Percentiles rank a stretch among this genome's conserved stretches.
Conservation (phyloP, 2,888 invertebrate genomes). For the Leistus spinibarbis region DNA sequence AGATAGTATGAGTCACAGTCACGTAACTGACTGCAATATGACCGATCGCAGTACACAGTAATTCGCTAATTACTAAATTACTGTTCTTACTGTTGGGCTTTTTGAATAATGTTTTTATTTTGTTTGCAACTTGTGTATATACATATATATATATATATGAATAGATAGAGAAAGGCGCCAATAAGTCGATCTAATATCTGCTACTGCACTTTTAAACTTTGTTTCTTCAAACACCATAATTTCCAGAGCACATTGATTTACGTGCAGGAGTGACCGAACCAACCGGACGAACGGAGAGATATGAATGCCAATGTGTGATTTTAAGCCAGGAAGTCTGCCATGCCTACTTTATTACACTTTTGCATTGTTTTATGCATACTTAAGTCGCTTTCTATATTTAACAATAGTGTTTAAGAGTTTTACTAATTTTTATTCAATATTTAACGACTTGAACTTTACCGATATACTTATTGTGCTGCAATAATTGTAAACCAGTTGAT, state of each 20-base stretch:
- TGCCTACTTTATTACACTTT: neutral
- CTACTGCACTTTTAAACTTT: conserved; percentile 9
- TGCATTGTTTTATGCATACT: neutral
- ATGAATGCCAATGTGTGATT: neutral
- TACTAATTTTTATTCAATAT: too few relatives aligned
- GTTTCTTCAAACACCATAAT: conserved; percentile 21
- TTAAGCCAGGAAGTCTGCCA: neutral
- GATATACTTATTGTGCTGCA: neutral
- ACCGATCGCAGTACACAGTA: conserved; percentile 8
- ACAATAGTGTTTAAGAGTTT: neutral
- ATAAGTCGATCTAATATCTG: neutral
- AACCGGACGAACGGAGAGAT: neutral
- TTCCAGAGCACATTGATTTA: conserved; percentile 21
- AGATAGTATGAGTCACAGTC: neutral
- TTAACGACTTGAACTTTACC: neutral
- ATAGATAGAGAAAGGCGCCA: conserved; percentile 5
- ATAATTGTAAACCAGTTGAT: neutral
- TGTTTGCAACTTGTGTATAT: neutral
- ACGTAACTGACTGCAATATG: conserved; percentile 6
- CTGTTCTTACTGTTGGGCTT: conserved; percentile 17
- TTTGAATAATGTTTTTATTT: neutral
- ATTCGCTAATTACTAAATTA: conserved; percentile 34
- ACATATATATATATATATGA: neutral
- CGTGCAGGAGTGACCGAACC: too few relatives aligned
- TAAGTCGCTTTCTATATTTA: neutral